Percentiles rank a stretch among this genome's conserved stretches.
Conservation (phyloP, 2,888 invertebrate species). For the Lypha dubia region DNA sequence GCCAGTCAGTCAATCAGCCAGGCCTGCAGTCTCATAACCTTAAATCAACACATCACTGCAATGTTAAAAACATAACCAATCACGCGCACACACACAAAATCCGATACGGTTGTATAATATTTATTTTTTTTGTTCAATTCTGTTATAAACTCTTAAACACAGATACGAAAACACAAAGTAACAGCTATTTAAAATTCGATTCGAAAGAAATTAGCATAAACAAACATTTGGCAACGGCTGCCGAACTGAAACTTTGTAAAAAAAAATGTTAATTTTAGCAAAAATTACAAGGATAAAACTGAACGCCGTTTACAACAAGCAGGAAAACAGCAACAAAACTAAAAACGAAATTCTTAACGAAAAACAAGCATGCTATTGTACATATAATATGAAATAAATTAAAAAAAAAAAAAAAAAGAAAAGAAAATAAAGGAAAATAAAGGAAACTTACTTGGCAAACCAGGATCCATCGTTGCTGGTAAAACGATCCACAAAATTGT, state of each 20-base stretch:
- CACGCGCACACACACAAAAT: constrained; percentile 1
- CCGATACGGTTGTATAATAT: background rate
- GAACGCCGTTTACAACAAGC: constrained; percentile 25
- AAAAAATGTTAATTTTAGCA: constrained; percentile 64
- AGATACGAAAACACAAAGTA: constrained; percentile 39
- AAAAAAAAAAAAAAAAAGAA: constrained; percentile 20
- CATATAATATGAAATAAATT: constrained; percentile 25
- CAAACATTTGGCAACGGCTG: constrained; percentile 72
- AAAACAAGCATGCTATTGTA: constrained; percentile 28
- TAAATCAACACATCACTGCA: constrained; percentile 28
- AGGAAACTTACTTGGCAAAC: constrained; percentile 90
- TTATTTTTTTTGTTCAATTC: no score
- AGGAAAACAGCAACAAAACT: constrained; percentile 3
- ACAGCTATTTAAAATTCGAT: constrained; percentile 72
- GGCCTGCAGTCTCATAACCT: constrained; percentile 10
- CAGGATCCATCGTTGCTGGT: constrained; percentile 88
- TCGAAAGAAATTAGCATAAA: constrained; percentile 73
- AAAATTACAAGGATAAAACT: constrained; percentile 42
- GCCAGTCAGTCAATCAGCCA: constrained; percentile 38
- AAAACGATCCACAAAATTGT: constrained; percentile 92
- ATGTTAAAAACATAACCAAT: background rate
- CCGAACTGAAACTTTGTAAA: constrained; percentile 60
- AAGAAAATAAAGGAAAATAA: no score
- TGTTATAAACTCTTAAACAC: background rate
- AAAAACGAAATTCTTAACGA: background rate